phyloP scores from a whole-genome alignment of 2,888 invertebrate species.

The Eupithecia dodoneata region DNA sequence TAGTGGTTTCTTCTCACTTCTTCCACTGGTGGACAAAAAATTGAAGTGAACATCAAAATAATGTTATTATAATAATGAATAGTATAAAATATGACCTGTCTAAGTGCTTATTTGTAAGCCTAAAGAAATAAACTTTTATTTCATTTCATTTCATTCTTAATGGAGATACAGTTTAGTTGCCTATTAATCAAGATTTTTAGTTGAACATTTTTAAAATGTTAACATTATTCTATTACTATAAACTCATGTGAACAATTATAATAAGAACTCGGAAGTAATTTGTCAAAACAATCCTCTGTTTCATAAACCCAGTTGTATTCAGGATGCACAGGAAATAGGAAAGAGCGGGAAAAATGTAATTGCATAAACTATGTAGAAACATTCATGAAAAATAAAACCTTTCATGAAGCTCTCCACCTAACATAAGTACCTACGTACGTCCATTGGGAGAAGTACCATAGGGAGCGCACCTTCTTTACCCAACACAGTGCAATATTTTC shows the following conservation, averaged over 20 bases:
- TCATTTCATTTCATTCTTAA: too few relatives aligned
- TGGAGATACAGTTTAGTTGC: not conserved
- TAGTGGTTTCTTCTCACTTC: too few relatives aligned
- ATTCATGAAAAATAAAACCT: conserved; percentile 36
- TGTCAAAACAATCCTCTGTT: conserved; percentile 3
- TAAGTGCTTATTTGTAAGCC: too few relatives aligned
- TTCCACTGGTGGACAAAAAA: too few relatives aligned
- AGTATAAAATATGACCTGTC: too few relatives aligned
- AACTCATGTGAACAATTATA: not conserved
- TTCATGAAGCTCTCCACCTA: conserved; percentile 29
- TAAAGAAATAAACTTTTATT: too few relatives aligned
- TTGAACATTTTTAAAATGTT: not conserved
- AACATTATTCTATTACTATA: not conserved
- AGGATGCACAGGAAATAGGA: conserved; percentile 12
- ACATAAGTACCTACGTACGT: conserved; percentile 30
- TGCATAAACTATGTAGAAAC: conserved; percentile 39
- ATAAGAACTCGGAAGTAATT: not conserved
- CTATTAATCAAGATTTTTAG: not conserved
- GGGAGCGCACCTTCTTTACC: conserved; percentile 19
- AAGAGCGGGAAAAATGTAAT: conserved; percentile 32
- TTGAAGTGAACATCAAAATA: too few relatives aligned
- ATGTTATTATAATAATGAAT: too few relatives aligned
- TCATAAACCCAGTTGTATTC: conserved; percentile 5
- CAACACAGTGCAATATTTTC: conserved; percentile 10
- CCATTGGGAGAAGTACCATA: conserved; percentile 31